Evolutionary conservation across 2,113 vertebrate species (phyloP), one percentile per base, ranked within the genome.

Genomic region (Scomber colias): DNA sequence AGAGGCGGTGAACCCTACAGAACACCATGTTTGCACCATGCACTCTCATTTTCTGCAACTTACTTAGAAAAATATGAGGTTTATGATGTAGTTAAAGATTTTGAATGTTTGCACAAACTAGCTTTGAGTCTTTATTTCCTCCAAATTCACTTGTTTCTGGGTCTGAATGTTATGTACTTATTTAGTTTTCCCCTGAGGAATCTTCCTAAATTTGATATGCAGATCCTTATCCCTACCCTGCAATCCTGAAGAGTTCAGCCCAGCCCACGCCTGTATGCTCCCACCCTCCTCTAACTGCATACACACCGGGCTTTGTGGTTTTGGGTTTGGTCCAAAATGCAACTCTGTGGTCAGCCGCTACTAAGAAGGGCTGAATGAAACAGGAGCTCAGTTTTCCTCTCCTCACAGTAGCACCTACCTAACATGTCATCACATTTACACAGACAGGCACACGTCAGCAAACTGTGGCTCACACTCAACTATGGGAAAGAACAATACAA

Each of bases 331-430:
- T 90, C 90, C 89, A 90, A 63, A 88, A 77, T 79, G 75, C 69
- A 79, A 68, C 63, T 74, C 72, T 92, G 92, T 81, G 92, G 93
- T 88, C 86, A 85, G 81, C 86, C 84, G 17, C 85, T 65, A 71
- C 85, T 90, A 77, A 82, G 48, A 19, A 56, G 61, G 44, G 44
- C 57, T 75, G 76, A 84, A 49, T 61, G 69, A 77, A 90, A 81
- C 77, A n/a, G 87, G 46, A 84, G 78, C 76, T 89, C 63, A 69
- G 69, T 83, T 87, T 83, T 46, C 77, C 71, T 80, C 77, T 54
- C 48, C 69, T 73, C 73, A 49, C 70, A 73, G 62, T 72, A 74
- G 84, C 89, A 87, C 69, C 86, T 79, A 68, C 60, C 64, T 64
- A 81, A 81, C 70, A 81, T 91, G 83, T 90, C 80, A 87, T 85